These are phyloP conservation scores for Gobius niger DNA, from an alignment of 2,113 vertebrate species.

Conservation along the genomic window DNA sequence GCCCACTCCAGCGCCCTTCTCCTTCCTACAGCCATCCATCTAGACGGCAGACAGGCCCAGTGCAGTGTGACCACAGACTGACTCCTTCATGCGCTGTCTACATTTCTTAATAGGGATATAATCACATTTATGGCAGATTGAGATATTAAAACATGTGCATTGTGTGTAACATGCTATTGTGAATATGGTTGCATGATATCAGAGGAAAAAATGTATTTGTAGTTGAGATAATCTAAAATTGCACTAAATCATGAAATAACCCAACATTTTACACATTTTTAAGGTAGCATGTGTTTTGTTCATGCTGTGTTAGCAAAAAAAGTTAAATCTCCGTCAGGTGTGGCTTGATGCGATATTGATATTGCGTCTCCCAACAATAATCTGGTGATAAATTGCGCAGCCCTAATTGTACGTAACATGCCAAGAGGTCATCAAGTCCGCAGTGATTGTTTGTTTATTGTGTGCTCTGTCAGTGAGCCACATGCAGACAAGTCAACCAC, in stretches of 20 bases:
- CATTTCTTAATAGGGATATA: conserved; percentile 18
- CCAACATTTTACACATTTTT: no score
- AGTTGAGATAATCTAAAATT: no score
- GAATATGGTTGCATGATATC: no score
- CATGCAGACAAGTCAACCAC: conserved; percentile 73
- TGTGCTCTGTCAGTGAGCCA: conserved; percentile 51
- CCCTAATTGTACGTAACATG: neutral
- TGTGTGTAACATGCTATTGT: neutral
- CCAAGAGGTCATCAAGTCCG: conserved; percentile 19
- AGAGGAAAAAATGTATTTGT: no score
- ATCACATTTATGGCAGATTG: conserved; percentile 6
- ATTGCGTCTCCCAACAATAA: no score
- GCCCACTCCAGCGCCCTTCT: conserved; percentile 20
- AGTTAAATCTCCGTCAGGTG: no score
- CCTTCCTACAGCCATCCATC: conserved; percentile 16
- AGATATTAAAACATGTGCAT: conserved; percentile 14
- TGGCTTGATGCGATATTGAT: no score
- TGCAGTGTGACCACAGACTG: conserved; percentile 27
- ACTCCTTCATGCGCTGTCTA: conserved; percentile 20
- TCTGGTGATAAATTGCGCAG: no score
- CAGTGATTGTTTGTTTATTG: conserved; percentile 55
- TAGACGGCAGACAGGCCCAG: conserved; percentile 28
- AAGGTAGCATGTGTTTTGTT: no score
- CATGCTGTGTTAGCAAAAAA: no score
- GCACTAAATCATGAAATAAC: no score